Evolutionary conservation across 2,113 vertebrate species (phyloP).

Genomic region (Solea senegalensis): DNA sequence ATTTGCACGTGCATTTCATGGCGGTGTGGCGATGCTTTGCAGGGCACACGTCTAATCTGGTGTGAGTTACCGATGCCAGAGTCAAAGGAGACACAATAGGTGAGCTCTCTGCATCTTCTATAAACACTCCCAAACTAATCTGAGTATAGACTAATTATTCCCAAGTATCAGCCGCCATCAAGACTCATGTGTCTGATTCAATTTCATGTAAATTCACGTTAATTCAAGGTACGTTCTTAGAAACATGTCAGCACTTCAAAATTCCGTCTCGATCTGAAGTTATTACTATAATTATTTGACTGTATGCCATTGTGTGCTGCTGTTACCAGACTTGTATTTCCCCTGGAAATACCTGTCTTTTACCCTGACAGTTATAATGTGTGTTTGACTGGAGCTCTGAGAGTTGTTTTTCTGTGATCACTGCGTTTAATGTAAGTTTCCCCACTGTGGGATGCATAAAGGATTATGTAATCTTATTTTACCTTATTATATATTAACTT

Average conservation of each 20-base stretch:
- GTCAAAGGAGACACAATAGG: not conserved
- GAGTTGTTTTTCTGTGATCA: conserved; percentile 24
- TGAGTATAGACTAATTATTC: not conserved
- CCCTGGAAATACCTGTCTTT: conserved; percentile 23
- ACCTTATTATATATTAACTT: conserved; percentile 21
- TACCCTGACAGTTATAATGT: conserved; percentile 27
- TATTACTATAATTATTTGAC: conserved; percentile 13
- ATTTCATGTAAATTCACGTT: no score
- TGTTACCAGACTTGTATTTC: conserved; percentile 5
- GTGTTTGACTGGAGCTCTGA: not conserved
- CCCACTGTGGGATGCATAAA: no score
- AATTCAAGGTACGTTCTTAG: no score
- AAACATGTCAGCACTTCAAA: conserved; percentile 5
- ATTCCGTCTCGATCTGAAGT: conserved; percentile 29
- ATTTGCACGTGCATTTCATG: not conserved
- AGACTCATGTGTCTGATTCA: no score
- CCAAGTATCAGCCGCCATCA: no score
- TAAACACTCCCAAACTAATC: conserved; percentile 6
- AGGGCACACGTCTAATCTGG: not conserved
- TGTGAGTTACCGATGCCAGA: not conserved
- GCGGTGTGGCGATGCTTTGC: not conserved
- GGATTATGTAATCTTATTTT: no score
- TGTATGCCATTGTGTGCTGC: conserved; percentile 13
- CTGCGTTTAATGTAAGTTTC: conserved; percentile 8
- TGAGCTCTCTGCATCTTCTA: not conserved